phyloP scores from a whole-genome alignment of 2,797 vertebrate genomes.

The Epinephelus awoara region DNA sequence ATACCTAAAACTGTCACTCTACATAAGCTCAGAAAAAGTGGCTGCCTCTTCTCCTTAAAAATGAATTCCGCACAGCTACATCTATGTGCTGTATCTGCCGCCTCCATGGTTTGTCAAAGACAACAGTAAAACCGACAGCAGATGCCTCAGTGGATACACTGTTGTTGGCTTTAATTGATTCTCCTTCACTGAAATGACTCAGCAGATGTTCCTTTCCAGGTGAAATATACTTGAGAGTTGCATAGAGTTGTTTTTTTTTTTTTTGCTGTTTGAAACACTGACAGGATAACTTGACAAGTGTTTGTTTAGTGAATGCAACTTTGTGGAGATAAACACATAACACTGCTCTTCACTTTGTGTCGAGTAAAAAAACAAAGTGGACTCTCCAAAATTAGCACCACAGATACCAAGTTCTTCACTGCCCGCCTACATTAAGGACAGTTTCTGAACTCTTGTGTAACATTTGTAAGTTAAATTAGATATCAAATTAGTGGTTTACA shows the following conservation, averaged over 20 bases:
- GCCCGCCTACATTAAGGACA: background rate
- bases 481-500: background rate
- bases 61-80: background rate
- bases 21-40: background rate
- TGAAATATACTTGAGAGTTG: slow-evolving; percentile 9
- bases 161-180: slow-evolving; percentile 29
- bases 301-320: background rate
- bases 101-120: background rate
- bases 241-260: slow-evolving; percentile 1
- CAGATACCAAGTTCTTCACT: background rate
- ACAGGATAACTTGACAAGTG: background rate
- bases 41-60: background rate
- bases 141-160: slow-evolving; percentile 20
- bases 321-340: background rate
- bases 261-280: background rate
- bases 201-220: slow-evolving; percentile 37
- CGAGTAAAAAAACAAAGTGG: background rate
- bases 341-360: background rate
- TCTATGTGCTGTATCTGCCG: background rate
- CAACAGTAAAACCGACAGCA: slow-evolving; percentile 13
- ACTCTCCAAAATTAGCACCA: background rate
- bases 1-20: background rate
- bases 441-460: background rate
- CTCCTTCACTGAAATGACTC: slow-evolving; percentile 19
- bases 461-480: background rate